Evolutionary conservation across 2,888 invertebrate species (phyloP).

Genomic region (Tachina grossa): DNA sequence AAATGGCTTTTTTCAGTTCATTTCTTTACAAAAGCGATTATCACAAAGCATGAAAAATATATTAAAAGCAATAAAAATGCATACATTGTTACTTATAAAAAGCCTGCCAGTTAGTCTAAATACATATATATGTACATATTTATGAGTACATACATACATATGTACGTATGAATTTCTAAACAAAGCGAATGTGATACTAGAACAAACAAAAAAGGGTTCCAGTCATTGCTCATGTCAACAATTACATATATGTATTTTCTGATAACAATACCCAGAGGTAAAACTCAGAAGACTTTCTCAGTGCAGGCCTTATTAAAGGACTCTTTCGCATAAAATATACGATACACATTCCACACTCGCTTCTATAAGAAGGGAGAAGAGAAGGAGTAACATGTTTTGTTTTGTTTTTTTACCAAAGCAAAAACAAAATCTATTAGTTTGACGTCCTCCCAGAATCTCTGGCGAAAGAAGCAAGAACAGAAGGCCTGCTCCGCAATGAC

Average conservation of each 20-base stretch:
- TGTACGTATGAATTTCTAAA: not conserved
- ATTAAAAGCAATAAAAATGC: not conserved
- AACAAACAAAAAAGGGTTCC: constrained; percentile 41
- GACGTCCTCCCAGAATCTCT: too few species aligned
- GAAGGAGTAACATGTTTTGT: too few species aligned
- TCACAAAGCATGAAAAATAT: not conserved
- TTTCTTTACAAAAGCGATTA: constrained; percentile 20
- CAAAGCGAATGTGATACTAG: constrained; percentile 10
- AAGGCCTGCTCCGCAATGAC: too few species aligned
- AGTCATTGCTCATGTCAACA: constrained; percentile 51
- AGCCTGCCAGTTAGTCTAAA: not conserved
- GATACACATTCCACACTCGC: too few species aligned
- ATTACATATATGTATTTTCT: constrained; percentile 3
- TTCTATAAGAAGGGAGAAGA: too few species aligned
- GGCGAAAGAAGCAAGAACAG: too few species aligned
- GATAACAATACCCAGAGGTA: constrained; percentile 24
- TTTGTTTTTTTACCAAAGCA: too few species aligned
- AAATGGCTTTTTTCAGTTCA: not conserved
- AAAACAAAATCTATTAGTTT: too few species aligned
- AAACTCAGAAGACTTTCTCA: too few species aligned
- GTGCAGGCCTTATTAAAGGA: too few species aligned
- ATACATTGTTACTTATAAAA: not conserved
- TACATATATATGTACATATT: not conserved
- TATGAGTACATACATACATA: not conserved
- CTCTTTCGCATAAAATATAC: too few species aligned